Evolutionary conservation across 2,797 vertebrate genomes (phyloP).

Genomic region (Momotus momota): DNA sequence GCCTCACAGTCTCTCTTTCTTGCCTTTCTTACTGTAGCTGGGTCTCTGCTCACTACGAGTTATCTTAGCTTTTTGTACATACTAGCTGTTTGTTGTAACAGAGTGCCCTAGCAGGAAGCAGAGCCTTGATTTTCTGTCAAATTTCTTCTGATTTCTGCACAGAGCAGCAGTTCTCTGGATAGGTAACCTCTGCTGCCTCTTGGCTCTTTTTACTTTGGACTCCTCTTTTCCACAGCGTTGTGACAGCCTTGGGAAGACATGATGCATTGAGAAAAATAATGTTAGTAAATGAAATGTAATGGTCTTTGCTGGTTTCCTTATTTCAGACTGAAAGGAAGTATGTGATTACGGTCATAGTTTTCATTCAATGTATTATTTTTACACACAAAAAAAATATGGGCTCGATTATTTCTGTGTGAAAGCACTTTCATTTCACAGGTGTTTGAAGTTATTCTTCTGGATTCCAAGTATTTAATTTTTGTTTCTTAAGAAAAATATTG

Average conservation of each 20-base stretch:
- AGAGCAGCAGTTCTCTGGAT: neutral
- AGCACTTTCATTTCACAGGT: neutral
- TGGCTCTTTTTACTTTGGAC: neutral
- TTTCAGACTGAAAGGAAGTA: neutral
- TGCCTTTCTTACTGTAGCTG: neutral
- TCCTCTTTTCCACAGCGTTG: neutral
- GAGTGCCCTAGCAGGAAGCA: neutral
- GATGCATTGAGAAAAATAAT: neutral
- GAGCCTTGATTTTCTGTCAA: neutral
- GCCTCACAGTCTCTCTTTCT: neutral
- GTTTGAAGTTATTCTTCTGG: neutral
- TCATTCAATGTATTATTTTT: neutral
- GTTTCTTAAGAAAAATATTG: neutral
- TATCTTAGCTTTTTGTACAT: neutral
- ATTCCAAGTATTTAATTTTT: neutral
- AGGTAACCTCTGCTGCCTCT: neutral
- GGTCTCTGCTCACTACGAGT: neutral
- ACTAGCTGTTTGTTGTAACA: neutral
- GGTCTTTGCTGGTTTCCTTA: neutral
- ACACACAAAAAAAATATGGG: neutral
- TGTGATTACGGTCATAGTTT: neutral
- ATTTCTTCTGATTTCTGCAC: neutral
- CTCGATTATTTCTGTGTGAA: neutral
- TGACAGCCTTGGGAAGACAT: neutral
- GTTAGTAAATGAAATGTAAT: neutral